Evolutionary conservation across 1,140 invertebrate genomes (phyloP).

Genomic region (Macrosteles quadrilineatus): DNA sequence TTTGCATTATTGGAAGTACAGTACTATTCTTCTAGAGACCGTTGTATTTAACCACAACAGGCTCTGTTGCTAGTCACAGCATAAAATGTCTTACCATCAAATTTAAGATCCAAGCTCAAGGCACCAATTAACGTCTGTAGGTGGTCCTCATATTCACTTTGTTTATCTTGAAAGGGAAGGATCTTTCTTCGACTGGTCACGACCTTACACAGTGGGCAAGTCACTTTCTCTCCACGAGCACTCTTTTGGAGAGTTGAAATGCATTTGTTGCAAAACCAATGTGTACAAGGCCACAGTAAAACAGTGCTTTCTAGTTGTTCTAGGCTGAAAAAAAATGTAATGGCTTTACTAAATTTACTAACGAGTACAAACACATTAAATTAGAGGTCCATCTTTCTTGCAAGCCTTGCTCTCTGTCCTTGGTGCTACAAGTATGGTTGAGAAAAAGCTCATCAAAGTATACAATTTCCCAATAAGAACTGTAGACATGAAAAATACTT

Average conservation of each 20-base stretch:
- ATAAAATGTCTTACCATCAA: not conserved
- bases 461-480: no score
- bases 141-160: not conserved
- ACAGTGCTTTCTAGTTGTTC: not conserved
- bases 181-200: not conserved
- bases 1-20: no score
- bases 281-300: not conserved
- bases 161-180: not conserved
- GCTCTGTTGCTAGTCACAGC: no score
- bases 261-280: not conserved
- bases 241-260: not conserved
- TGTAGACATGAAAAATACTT: no score
- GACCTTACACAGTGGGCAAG: not conserved
- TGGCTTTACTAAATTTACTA: no score
- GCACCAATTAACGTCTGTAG: not conserved
- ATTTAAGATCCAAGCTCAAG: not conserved
- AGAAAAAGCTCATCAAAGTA: no score
- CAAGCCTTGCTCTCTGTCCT: not conserved
- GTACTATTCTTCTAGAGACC: no score
- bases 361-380: no score
- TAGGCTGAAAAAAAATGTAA: conserved; percentile 4
- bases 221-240: not conserved
- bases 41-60: no score
- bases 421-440: no score
- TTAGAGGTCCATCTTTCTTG: not conserved